Conservation (phyloP, 1,140 invertebrate species). For the Meteorus sp. region DNA sequence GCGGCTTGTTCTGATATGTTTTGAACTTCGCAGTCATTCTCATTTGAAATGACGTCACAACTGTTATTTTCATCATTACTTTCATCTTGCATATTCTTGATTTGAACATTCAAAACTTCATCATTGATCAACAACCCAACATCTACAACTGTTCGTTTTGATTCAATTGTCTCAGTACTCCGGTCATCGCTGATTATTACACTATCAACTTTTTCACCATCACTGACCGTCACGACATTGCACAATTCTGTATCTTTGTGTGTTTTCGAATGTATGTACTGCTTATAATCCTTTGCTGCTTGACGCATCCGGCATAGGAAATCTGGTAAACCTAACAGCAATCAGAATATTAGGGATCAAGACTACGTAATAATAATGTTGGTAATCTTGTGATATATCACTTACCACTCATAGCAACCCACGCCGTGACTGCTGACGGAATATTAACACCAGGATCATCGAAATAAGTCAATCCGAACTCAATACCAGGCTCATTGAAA, state of each 20-base stretch:
- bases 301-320: conserved; percentile 57
- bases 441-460: conserved; percentile 81
- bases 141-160: no score
- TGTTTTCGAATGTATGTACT: conserved; percentile 41
- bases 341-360: conserved; percentile 8
- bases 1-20: conserved; percentile 18
- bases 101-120: no score
- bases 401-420: conserved; percentile 63
- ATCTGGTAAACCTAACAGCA: conserved; percentile 53
- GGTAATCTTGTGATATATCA: conserved; percentile 9
- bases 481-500: conserved; percentile 71
- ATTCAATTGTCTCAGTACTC: no score
- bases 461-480: conserved; percentile 85
- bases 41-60: not conserved
- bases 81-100: no score
- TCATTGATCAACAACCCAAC: no score
- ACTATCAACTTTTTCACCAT: conserved; percentile 5
- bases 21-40: conserved; percentile 20
- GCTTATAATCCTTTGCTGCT: conserved; percentile 55
- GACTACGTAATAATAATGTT: conserved; percentile 10
- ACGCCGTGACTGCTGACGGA: conserved; percentile 66
- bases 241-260: not conserved
- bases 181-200: no score
- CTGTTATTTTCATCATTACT: conserved; percentile 6
- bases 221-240: conserved; percentile 8